A percentile compares a stretch with the other conserved stretches of the same genome.
Conservation (phyloP, 1,140 invertebrate genomes). For the Cylas formicarius region DNA sequence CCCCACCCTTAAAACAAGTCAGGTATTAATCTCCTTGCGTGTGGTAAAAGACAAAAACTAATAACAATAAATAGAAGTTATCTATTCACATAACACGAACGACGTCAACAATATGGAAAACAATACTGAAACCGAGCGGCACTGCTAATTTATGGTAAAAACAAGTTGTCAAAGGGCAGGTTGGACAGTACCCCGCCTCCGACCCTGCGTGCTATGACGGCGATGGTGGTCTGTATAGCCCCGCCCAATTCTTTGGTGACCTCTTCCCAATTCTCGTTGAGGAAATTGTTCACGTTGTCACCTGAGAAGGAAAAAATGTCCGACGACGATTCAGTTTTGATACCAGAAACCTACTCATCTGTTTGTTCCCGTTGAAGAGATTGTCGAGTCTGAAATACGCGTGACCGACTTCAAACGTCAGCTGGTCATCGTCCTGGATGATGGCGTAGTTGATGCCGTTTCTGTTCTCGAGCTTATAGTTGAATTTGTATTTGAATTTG, state of each 20-base stretch:
- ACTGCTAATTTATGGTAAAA: constrained; percentile 3
- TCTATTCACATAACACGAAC: too few relatives aligned
- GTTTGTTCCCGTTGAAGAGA: constrained; percentile 35
- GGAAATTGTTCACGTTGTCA: constrained; percentile 42
- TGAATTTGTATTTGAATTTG: constrained; percentile 17
- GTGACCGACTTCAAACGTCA: constrained; percentile 23
- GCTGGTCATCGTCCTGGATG: constrained; percentile 9
- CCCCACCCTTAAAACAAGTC: too few relatives aligned
- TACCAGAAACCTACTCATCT: constrained; percentile 25
- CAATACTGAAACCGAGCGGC: neutral
- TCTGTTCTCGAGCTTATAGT: constrained; percentile 13
- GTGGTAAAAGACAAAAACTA: too few relatives aligned
- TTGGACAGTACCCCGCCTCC: constrained; percentile 4
- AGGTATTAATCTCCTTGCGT: too few relatives aligned
- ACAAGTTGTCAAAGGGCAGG: constrained; percentile 18
- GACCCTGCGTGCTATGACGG: constrained; percentile 8
- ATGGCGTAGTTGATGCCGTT: constrained; percentile 20
- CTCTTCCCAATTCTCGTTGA: constrained; percentile 48
- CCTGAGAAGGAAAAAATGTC: constrained; percentile 30
- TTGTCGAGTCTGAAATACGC: constrained; percentile 33
- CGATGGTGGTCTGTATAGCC: constrained; percentile 13
- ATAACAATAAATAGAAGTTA: too few relatives aligned
- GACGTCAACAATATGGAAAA: neutral
- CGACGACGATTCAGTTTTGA: neutral
- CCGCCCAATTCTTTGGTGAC: constrained; percentile 42